phyloP scores from a whole-genome alignment of 1,140 invertebrate genomes.

The Steinernema khuongi region DNA sequence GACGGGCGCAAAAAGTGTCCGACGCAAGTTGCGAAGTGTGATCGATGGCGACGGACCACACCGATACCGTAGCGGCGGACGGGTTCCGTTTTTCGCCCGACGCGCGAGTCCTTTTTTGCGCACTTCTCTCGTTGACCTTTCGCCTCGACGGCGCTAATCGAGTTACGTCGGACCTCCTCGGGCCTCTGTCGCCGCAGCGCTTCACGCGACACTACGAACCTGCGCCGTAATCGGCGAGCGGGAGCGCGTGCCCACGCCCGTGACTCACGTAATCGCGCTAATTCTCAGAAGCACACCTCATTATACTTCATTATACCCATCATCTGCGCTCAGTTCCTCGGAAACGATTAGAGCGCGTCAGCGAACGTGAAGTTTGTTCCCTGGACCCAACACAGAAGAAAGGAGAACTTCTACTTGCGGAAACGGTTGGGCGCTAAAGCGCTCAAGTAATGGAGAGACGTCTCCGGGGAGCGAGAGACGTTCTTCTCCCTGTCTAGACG shows the following conservation, averaged over 20 bases:
- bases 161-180: no score
- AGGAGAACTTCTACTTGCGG: no score
- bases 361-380: no score
- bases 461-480: not conserved
- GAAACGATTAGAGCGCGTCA: no score
- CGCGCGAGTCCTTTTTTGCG: no score
- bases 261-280: not conserved
- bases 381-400: no score
- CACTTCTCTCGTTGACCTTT: no score
- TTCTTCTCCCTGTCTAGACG: not conserved
- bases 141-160: no score
- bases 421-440: no score
- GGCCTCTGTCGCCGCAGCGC: not conserved
- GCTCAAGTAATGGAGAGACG: no score
- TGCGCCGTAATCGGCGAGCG: not conserved
- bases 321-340: no score
- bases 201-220: not conserved
- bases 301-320: no score
- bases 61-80: not conserved
- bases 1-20: not conserved
- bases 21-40: conserved; percentile 7
- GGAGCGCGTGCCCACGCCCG: not conserved
- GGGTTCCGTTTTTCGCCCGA: not conserved
- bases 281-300: not conserved
- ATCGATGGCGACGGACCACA: conserved; percentile 1